phyloP scores from a whole-genome alignment of 2,797 vertebrate species.

The Nasua narica region DNA sequence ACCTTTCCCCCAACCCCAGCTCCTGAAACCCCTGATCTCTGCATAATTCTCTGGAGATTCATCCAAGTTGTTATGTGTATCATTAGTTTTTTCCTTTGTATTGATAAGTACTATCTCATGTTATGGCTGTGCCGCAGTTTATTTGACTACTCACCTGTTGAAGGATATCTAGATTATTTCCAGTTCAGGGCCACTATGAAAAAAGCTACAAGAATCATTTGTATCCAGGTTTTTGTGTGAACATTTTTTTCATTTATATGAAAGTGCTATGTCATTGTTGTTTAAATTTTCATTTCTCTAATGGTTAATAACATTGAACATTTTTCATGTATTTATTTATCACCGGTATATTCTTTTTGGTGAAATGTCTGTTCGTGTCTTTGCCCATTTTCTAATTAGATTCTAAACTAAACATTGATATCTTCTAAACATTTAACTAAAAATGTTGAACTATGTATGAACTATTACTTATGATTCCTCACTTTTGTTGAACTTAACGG shows the following conservation, averaged over 20 bases:
- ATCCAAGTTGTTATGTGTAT: background rate
- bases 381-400: slow-evolving; percentile 10
- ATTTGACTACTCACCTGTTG: background rate
- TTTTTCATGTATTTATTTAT: background rate
- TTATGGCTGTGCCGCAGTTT: background rate
- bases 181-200: background rate
- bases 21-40: background rate
- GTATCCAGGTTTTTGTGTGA: background rate
- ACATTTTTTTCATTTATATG: background rate
- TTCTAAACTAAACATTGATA: background rate
- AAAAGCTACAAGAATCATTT: background rate
- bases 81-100: background rate
- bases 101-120: background rate
- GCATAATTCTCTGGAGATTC: background rate
- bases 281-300: slow-evolving; percentile 14
- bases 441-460: slow-evolving; percentile 45
- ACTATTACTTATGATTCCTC: slow-evolving; percentile 17
- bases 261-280: background rate
- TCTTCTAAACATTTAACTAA: background rate
- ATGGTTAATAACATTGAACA: background rate
- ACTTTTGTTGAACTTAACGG: background rate
- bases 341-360: background rate
- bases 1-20: background rate
- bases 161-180: background rate
- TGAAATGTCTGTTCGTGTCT: background rate